Percentiles rank a stretch among this genome's conserved stretches.
Evolutionary conservation across 1,140 invertebrate genomes (phyloP).

Genomic region (Subanguina moxae): DNA sequence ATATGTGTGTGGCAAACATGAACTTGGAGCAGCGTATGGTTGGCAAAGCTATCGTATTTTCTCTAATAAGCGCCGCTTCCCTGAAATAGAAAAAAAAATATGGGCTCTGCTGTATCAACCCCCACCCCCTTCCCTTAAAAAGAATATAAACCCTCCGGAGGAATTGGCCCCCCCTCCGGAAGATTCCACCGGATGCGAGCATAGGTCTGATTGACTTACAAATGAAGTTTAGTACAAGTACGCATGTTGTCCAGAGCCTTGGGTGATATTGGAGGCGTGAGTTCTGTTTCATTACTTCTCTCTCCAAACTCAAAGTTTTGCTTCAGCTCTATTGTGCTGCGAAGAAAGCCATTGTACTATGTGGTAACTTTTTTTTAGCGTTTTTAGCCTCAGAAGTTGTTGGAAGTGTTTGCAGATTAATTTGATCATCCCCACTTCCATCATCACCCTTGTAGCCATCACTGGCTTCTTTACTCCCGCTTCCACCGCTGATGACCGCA

Average conservation of each 20-base stretch:
- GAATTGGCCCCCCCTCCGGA: too few relatives aligned
- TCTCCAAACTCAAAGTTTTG: conserved; percentile 13
- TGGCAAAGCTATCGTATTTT: too few relatives aligned
- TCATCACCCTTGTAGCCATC: conserved; percentile 58
- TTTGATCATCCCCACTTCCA: conserved; percentile 53
- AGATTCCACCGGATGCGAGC: too few relatives aligned
- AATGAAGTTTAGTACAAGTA: conserved; percentile 59
- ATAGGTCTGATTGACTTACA: too few relatives aligned
- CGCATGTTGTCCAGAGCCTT: conserved; percentile 57
- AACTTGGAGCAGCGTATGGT: too few relatives aligned
- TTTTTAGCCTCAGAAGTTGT: background rate
- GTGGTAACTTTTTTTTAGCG: conserved; percentile 30
- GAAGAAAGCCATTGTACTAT: conserved; percentile 55
- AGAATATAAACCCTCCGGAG: too few relatives aligned
- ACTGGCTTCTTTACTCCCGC: conserved; percentile 59
- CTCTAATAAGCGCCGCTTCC: too few relatives aligned
- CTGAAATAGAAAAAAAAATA: too few relatives aligned
- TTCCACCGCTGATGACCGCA: conserved; percentile 55
- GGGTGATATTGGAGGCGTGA: conserved; percentile 45
- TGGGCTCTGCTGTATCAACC: too few relatives aligned
- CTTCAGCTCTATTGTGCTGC: conserved; percentile 49
- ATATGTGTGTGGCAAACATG: too few relatives aligned
- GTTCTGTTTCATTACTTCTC: background rate
- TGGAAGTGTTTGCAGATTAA: conserved; percentile 11
- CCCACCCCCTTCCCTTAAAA: too few relatives aligned